Base-by-base conservation (phyloP, 2,888 invertebrate genomes). In the Anagyrus pseudococci region DNA sequence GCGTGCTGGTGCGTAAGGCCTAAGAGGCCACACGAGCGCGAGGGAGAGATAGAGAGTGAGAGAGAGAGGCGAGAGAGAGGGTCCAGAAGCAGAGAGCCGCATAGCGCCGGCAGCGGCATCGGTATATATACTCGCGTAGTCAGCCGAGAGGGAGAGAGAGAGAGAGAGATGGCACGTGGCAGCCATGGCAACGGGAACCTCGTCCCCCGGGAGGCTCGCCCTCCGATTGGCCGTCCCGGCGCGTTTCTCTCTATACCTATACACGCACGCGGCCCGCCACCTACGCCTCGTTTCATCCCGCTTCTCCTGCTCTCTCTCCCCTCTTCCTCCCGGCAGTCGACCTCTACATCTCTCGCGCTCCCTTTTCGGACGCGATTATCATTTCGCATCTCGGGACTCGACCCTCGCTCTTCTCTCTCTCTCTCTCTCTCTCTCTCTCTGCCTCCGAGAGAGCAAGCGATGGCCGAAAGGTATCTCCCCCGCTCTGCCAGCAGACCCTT, bases 221-320 rank as follows among this genome's bases (percentile, higher is more conserved):
- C 77, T 80, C 80, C 76, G 80, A 80, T 80, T 80, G 80, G 80
- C 77, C 77, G 76, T 73, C 75, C 73, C 74, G 73, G 75, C 76
- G 77, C 77, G 75, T 78, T 76, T 76, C 58, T 23, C 47, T 47
- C 23, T 19, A 13, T 61, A 75, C 73, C 77, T 77, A 70, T 69
- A 72, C 68, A 68, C 67, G 66, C 67, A 67, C 68, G 49, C 55
- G 68, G 69, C 69, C 70, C 20, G 10, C 70, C 69, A 67, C 69
- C 70, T 69, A 70, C 70, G 25, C 62, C 20, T 19, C 43, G 44
- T 60, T 20, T 15, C 64, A 47, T 65, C 52, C 48, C 53, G n/a
- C 29, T 58, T 52, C 40, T 47, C 56, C 64, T 64, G 59, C 62
- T 13, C 40, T 26, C 50, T 64, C 52, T 41, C 43, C 46, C 10